A percentile compares a stretch with the other conserved stretches of the same genome.
Evolutionary conservation across 2,113 vertebrate genomes (phyloP).

Genomic region (Hylia prasina): DNA sequence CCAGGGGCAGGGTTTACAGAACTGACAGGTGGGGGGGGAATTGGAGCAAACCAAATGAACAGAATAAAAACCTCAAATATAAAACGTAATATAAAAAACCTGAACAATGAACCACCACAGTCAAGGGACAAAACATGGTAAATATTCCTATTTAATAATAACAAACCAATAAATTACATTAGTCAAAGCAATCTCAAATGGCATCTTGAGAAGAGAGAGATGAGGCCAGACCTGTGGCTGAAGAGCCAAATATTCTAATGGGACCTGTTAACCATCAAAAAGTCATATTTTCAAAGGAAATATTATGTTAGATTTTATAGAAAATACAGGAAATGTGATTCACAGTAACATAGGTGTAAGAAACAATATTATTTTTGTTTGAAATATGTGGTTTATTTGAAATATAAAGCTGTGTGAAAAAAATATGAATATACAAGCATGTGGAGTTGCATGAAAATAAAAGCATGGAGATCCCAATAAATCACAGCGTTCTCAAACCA

Average conservation of each 20-base stretch:
- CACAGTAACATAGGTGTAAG: fast-evolving
- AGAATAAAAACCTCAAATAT: too few relatives aligned
- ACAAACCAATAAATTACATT: background rate
- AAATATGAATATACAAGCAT: background rate
- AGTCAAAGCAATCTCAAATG: background rate
- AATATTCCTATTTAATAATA: background rate
- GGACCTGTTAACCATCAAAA: background rate
- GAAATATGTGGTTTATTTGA: background rate
- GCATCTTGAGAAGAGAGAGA: background rate
- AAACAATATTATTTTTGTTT: background rate
- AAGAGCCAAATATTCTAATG: background rate
- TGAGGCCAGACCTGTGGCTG: background rate
- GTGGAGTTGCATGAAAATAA: background rate
- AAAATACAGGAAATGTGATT: background rate
- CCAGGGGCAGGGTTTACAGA: too few relatives aligned
- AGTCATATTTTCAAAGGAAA: background rate
- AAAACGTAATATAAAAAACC: too few relatives aligned
- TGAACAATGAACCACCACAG: too few relatives aligned
- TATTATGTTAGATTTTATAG: background rate
- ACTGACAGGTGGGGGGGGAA: too few relatives aligned
- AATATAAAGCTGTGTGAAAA: background rate
- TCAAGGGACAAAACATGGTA: background rate
- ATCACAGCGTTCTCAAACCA: background rate
- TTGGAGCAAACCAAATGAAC: too few relatives aligned
- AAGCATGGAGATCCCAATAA: background rate